Evolutionary conservation across 2,797 vertebrate species (phyloP).

Genomic region (Telmatherina bonti): DNA sequence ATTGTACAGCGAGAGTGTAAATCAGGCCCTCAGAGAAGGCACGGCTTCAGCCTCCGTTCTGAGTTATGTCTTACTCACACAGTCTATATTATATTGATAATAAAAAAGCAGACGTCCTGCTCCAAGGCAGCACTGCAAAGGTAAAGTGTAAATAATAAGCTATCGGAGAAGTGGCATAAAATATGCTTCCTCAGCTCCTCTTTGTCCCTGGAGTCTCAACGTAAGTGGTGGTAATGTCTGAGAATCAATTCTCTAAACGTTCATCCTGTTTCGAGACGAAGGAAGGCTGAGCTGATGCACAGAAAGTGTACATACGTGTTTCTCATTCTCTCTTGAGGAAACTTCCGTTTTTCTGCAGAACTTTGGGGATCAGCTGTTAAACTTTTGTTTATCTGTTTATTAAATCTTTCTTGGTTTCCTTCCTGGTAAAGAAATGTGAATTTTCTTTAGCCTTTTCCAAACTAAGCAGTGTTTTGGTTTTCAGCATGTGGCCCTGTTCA

Average conservation of each 20-base stretch:
- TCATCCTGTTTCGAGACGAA: background rate
- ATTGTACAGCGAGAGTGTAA: background rate
- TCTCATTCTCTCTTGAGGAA: background rate
- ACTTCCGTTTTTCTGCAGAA: background rate
- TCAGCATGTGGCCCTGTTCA: background rate
- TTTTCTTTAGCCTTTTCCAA: background rate
- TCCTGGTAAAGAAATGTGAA: background rate
- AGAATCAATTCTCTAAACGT: conserved; percentile 1
- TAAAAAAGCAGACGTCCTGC: background rate
- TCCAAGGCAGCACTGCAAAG: background rate
- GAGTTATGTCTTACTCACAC: background rate
- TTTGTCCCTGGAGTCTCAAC: background rate
- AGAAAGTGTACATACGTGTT: too few relatives aligned
- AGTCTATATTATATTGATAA: background rate
- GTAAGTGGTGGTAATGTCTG: background rate
- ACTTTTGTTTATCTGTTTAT: background rate
- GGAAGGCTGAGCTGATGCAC: background rate
- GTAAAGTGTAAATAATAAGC: background rate
- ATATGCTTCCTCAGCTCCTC: conserved; percentile 2
- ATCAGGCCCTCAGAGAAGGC: background rate
- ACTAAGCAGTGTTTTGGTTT: background rate
- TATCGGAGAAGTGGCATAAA: background rate
- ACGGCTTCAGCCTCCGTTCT: background rate
- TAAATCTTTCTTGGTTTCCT: background rate
- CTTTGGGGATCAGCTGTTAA: background rate